phyloP scores from a whole-genome alignment of 1,140 invertebrate species.

The Leptinotarsa lineolata region DNA sequence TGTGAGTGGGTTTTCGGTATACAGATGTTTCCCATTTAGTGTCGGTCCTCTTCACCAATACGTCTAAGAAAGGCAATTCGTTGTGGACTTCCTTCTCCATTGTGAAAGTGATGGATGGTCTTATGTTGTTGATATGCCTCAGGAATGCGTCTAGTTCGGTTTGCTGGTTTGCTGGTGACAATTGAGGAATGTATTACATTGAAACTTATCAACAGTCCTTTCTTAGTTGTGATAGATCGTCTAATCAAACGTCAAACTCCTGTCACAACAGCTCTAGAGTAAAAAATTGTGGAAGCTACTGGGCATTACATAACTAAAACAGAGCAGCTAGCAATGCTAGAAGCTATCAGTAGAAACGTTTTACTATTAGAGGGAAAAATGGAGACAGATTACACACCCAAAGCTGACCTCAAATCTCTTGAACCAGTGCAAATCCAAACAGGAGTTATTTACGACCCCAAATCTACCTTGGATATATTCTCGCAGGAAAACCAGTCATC shows the following conservation, averaged over 20 bases:
- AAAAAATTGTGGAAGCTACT: constrained; percentile 75
- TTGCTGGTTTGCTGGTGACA: no score
- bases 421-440: constrained; percentile 72
- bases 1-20: no score
- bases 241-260: constrained; percentile 71
- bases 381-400: constrained; percentile 61
- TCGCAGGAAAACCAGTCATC: constrained; percentile 71
- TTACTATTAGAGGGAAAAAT: constrained; percentile 66
- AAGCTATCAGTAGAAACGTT: constrained; percentile 73
- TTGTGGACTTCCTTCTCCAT: no score
- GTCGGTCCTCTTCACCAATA: no score
- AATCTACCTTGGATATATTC: constrained; percentile 72
- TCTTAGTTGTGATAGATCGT: constrained; percentile 77
- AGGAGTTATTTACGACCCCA: constrained; percentile 76
- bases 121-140: no score
- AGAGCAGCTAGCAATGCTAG: constrained; percentile 72
- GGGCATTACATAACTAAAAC: constrained; percentile 70
- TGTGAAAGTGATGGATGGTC: no score
- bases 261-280: constrained; percentile 75
- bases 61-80: no score
- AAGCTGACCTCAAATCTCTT: constrained; percentile 62
- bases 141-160: no score
- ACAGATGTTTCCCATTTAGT: no score
- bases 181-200: constrained; percentile 86
- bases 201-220: constrained; percentile 81